phyloP scores from a whole-genome alignment of 2,113 vertebrate species.

The Rhinoderma darwinii region DNA sequence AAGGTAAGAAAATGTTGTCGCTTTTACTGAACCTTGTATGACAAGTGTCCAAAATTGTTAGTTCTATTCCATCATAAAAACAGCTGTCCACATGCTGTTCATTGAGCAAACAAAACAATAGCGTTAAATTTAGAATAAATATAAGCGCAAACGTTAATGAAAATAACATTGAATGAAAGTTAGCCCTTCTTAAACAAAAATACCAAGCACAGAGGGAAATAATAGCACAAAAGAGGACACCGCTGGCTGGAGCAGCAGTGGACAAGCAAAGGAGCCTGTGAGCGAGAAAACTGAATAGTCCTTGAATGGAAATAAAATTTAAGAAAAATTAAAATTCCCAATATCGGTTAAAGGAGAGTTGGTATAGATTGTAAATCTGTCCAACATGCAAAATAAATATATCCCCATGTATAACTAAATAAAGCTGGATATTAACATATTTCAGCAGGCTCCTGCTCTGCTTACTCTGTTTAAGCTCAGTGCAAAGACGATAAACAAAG shows the following conservation, averaged over 20 bases:
- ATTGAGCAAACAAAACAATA: background rate
- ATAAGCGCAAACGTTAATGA: background rate
- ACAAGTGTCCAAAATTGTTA: background rate
- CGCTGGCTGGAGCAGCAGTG: constrained; percentile 2
- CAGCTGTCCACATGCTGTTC: background rate
- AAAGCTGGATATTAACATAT: constrained; percentile 46
- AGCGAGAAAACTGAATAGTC: constrained; percentile 1
- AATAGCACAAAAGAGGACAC: constrained; percentile 36
- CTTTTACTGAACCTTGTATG: background rate
- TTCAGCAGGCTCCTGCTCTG: constrained; percentile 65
- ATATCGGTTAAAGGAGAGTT: constrained; percentile 41
- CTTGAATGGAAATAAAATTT: constrained; percentile 55
- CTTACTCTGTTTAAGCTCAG: constrained; percentile 63
- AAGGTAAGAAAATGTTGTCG: background rate
- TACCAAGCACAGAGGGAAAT: background rate
- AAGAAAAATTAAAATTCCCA: constrained; percentile 31
- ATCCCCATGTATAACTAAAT: constrained; percentile 53
- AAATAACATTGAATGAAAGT: background rate
- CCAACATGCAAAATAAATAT: background rate
- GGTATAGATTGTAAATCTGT: constrained; percentile 1
- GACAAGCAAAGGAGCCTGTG: background rate
- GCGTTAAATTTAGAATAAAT: background rate
- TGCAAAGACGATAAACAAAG: constrained; percentile 67
- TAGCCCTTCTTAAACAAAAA: background rate
- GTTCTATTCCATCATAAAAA: background rate